Evolutionary conservation across 2,113 vertebrate genomes (phyloP).

Genomic region (Anoura caudifer): DNA sequence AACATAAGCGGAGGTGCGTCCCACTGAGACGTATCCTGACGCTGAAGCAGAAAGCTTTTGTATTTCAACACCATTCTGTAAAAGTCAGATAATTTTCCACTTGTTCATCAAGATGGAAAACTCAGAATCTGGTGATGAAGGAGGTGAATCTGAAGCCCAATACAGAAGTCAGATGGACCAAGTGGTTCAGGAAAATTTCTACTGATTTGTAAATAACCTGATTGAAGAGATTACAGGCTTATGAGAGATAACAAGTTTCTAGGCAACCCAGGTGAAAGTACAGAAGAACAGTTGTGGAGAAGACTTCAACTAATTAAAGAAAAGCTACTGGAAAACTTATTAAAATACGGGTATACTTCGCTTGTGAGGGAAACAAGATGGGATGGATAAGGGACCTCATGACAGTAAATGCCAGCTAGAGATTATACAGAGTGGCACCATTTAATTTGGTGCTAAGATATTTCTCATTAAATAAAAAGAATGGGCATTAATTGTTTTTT

Average conservation of each 20-base stretch:
- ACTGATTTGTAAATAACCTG: conserved; percentile 92
- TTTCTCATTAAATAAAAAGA: neutral
- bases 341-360: conserved; percentile 84
- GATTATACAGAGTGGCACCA: neutral
- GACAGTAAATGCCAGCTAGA: neutral
- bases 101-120: conserved; percentile 83
- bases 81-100: conserved; percentile 59
- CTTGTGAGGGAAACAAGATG: conserved; percentile 59
- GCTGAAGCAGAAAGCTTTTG: neutral
- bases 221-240: conserved; percentile 93
- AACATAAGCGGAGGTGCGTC: fast-evolving
- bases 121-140: conserved; percentile 87
- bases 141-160: conserved; percentile 86
- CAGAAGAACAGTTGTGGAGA: conserved; percentile 90
- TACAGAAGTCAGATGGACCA: conserved; percentile 86
- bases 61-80: neutral
- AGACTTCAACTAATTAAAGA: conserved; percentile 93
- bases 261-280: conserved; percentile 93
- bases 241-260: conserved; percentile 94
- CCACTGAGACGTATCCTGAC: fast-evolving
- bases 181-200: conserved; percentile 89
- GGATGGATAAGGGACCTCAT: conserved; percentile 56
- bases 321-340: conserved; percentile 82
- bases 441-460: neutral
- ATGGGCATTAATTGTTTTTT: neutral